phyloP scores from a whole-genome alignment of 1,140 invertebrate genomes.

The Phenacoccus solenopsis region DNA sequence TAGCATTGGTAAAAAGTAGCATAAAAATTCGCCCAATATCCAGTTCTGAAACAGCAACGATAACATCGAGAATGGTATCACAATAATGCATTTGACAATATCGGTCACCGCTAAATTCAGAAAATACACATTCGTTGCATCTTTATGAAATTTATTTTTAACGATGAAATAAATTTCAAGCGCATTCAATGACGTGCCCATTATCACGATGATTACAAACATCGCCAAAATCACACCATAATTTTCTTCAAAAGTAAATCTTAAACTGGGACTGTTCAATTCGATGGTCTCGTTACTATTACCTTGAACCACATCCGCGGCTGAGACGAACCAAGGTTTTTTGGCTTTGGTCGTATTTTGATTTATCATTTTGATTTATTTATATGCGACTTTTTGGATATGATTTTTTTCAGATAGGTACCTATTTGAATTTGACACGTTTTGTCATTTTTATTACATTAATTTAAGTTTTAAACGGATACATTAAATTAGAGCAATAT shows the following conservation, averaged over 20 bases:
- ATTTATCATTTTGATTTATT: background rate
- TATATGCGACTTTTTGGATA: background rate
- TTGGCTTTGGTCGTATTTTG: background rate
- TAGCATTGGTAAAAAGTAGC: slow-evolving; percentile 59
- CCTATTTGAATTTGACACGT: background rate
- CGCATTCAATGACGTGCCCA: background rate
- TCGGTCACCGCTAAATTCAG: slow-evolving; percentile 55
- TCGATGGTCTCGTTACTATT: background rate
- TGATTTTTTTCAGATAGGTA: background rate
- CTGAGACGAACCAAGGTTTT: background rate
- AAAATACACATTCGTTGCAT: slow-evolving; percentile 51
- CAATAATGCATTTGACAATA: slow-evolving; percentile 49
- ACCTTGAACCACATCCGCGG: background rate
- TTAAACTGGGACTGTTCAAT: background rate
- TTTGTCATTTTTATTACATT: background rate
- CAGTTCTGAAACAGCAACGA: slow-evolving; percentile 58
- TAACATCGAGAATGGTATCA: slow-evolving; percentile 51
- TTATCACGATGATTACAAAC: background rate
- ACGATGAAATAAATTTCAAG: slow-evolving; percentile 1
- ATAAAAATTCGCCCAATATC: slow-evolving; percentile 58
- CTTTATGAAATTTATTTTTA: slow-evolving; percentile 25
- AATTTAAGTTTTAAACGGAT: too few relatives aligned
- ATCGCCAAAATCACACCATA: background rate
- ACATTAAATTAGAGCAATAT: too few relatives aligned
- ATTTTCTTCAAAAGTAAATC: background rate